A percentile compares a stretch with the other conserved stretches of the same genome.
Evolutionary conservation across 1,140 invertebrate genomes (phyloP).

Genomic region (Pogonognathellus flavescens): DNA sequence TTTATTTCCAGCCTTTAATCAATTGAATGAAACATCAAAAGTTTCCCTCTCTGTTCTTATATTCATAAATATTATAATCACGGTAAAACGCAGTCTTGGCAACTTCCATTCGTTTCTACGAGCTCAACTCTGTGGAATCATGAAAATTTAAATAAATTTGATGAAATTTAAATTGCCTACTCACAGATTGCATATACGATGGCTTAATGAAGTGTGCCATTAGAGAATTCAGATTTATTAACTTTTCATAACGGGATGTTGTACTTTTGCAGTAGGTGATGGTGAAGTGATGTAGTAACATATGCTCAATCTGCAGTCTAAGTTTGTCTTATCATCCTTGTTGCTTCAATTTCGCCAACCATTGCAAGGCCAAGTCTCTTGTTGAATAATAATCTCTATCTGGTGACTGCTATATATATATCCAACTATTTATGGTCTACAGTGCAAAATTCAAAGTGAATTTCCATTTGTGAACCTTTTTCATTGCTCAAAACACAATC

Average conservation of each 20-base stretch:
- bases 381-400: no score
- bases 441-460: no score
- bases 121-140: neutral
- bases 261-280: no score
- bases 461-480: no score
- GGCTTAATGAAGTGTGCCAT: neutral
- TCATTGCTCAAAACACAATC: no score
- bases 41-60: neutral
- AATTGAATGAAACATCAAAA: slow-evolving; percentile 33
- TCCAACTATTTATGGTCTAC: no score
- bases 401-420: no score
- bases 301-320: no score
- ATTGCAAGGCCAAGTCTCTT: neutral
- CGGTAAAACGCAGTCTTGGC: neutral
- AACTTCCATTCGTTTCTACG: neutral
- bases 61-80: neutral
- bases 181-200: neutral
- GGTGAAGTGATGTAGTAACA: no score
- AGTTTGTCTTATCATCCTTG: neutral
- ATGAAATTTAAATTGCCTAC: neutral
- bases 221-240: neutral
- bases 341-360: neutral
- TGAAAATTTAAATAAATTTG: slow-evolving; percentile 27
- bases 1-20: neutral
- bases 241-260: slow-evolving; percentile 13